Base-by-base conservation (phyloP, 2,797 vertebrate genomes). In the Ataeniobius toweri region DNA sequence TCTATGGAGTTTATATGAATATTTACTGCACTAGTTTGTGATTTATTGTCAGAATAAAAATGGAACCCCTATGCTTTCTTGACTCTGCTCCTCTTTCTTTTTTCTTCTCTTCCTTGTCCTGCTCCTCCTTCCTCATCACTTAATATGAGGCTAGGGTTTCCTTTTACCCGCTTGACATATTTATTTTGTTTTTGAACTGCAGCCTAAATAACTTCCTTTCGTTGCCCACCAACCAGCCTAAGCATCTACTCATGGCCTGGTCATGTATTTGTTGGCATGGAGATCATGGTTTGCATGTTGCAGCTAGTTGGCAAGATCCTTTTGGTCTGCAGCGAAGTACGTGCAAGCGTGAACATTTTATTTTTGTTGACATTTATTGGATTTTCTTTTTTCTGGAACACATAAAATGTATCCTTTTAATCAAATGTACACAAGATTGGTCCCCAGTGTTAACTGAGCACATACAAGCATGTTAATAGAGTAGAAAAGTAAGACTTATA, bases 41-140 rank as follows among this genome's bases (percentile, higher is more conserved):
- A n/a, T 69, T 26, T 46, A 48, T 69, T 69, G 67, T 48, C 24
- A n/a, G 24, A 69, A 48, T 69, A 69, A 69, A 69, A 69, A 8
- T 48, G 1, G 44, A 69, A 48, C 41, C 6, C 4, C 6, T 26
- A 44, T 46, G 1, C 67, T 26, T 69, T 69, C 24, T 48, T 48
- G 67, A 16, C 67, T 46, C 41, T 46, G 41, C 22, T 12, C 4
- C 41, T 26, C 2, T 12, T 46, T 69, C 13, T 69, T 69, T 69
- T n/a, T 46, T 56, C 5, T 56, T 8, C 8, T 9, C 6, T n/a
- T 56, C 55, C 55, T 56, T 7, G 8, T 56, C 51, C 20, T 68
- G 65, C 36, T 68, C 39, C 65, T 44, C 10, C 41, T 2, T 20
- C 12, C 22, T 46, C 39, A n/a, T 68, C 41, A 68, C 10, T 14